phyloP scores from a whole-genome alignment of 2,113 vertebrate genomes.

The Zeus faber region DNA sequence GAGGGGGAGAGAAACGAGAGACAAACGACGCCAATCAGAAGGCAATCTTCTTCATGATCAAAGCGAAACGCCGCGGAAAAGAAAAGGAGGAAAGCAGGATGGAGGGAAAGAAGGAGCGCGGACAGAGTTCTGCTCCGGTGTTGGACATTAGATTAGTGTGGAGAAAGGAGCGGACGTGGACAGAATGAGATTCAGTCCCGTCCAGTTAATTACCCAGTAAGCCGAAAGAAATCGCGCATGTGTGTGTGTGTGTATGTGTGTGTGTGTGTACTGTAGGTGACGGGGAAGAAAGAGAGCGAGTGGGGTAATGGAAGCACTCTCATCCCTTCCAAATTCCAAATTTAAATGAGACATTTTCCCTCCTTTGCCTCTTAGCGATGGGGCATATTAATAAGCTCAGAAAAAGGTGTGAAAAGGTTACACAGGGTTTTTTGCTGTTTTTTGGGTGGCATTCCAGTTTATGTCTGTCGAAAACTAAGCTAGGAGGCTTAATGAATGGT shows the following conservation, averaged over 20 bases:
- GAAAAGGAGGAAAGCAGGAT: conserved; percentile 2
- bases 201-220: conserved; percentile 54
- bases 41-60: too few relatives aligned
- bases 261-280: too few relatives aligned
- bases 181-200: conserved; percentile 52
- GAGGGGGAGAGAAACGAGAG: too few relatives aligned
- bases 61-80: conserved; percentile 1
- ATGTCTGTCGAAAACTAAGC: too few relatives aligned
- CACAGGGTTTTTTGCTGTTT: conserved; percentile 25
- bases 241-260: too few relatives aligned
- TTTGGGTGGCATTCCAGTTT: not conserved
- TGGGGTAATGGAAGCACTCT: conserved; percentile 47
- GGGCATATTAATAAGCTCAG: conserved; percentile 63
- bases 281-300: conserved; percentile 15
- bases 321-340: conserved; percentile 49
- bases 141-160: conserved; percentile 45
- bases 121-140: conserved; percentile 27
- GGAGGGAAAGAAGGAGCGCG: conserved; percentile 2
- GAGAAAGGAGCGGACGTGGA: conserved; percentile 59
- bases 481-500: too few relatives aligned
- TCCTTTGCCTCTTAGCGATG: conserved; percentile 61
- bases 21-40: too few relatives aligned
- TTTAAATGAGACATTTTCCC: conserved; percentile 74
- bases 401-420: conserved; percentile 62
- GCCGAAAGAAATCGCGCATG: too few relatives aligned